phyloP scores from a whole-genome alignment of 2,888 invertebrate species.

The Matsumyia berberina region DNA sequence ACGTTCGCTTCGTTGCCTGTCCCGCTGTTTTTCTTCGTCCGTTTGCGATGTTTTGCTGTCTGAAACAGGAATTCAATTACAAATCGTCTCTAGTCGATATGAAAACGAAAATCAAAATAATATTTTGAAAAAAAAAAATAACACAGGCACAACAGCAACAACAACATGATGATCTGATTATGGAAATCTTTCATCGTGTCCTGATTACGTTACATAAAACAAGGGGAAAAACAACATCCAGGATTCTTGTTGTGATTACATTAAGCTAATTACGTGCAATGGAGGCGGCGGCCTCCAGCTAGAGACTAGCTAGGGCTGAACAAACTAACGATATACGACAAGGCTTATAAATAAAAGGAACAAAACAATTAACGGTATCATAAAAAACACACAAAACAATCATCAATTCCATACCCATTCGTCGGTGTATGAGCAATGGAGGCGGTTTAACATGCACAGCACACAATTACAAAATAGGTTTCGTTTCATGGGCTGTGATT shows the following conservation, averaged over 20 bases:
- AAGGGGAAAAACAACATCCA: slow-evolving; percentile 14
- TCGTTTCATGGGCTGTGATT: slow-evolving; percentile 33
- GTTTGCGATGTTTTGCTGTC: slow-evolving; percentile 85
- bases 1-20: slow-evolving; percentile 84
- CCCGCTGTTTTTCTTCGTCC: slow-evolving; percentile 84
- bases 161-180: slow-evolving; percentile 29
- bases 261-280: slow-evolving; percentile 36
- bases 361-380: slow-evolving; percentile 46
- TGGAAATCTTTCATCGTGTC: slow-evolving; percentile 24
- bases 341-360: slow-evolving; percentile 17
- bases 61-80: slow-evolving; percentile 76
- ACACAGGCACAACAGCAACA: too few relatives aligned
- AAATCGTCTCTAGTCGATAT: slow-evolving; percentile 44
- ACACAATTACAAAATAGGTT: slow-evolving; percentile 43
- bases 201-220: slow-evolving; percentile 21
- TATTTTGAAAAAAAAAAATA: background rate
- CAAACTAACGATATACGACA: background rate
- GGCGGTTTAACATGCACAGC: slow-evolving; percentile 64
- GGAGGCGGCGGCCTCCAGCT: background rate
- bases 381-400: slow-evolving; percentile 40
- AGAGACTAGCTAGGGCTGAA: slow-evolving; percentile 2
- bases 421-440: slow-evolving; percentile 45
- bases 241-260: slow-evolving; percentile 22
- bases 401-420: slow-evolving; percentile 43
- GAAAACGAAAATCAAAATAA: too few relatives aligned